Conservation (phyloP, 2,797 vertebrate genomes). For the Neosalanx taihuensis region DNA sequence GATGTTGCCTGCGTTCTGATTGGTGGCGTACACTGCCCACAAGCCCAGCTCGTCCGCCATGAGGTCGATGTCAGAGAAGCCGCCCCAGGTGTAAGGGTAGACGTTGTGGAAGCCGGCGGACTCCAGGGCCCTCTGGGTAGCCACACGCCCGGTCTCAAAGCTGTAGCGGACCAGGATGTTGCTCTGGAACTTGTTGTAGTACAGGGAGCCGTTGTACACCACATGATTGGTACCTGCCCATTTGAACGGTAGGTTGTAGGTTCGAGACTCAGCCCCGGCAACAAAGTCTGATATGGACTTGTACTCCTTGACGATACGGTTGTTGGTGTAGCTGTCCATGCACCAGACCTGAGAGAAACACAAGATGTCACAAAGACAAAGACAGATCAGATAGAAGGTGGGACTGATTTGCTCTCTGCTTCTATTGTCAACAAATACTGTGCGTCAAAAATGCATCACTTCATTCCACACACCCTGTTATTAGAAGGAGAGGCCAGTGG, state of each 20-base stretch:
- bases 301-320: conserved; percentile 95
- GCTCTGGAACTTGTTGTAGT: conserved; percentile 99
- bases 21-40: conserved; percentile 97
- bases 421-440: neutral
- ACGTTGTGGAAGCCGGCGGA: conserved; percentile 96
- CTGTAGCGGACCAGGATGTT: conserved; percentile 97
- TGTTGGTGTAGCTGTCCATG: conserved; percentile 99
- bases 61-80: conserved; percentile 96
- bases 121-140: conserved; percentile 91
- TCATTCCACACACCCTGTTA: conserved; percentile 74
- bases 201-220: conserved; percentile 96
- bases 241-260: conserved; percentile 96
- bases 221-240: conserved; percentile 98
- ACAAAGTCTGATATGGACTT: conserved; percentile 91
- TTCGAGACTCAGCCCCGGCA: conserved; percentile 89
- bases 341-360: conserved; percentile 88
- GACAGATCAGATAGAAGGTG: neutral
- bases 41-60: conserved; percentile 98
- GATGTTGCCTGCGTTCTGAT: conserved; percentile 97
- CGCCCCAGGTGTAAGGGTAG: conserved; percentile 98
- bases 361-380: neutral
- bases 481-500: conserved; percentile 87
- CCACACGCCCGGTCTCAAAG: conserved; percentile 88
- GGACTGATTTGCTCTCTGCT: too few relatives aligned
- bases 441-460: neutral